Base-by-base conservation (phyloP, 2,113 vertebrate genomes). In the Mustela nigripes region DNA sequence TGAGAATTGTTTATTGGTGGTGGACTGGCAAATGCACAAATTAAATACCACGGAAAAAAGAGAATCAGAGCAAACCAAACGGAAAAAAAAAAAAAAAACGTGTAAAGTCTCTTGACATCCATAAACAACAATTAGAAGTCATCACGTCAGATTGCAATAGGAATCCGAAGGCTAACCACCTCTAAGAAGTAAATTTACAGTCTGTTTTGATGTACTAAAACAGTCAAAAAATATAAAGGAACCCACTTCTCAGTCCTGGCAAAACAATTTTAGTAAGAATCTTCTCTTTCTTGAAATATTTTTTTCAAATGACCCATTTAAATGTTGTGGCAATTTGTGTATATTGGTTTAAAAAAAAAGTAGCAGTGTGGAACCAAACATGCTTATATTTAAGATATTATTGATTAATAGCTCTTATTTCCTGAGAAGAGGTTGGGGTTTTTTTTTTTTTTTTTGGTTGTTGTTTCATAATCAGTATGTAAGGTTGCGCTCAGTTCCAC, bases 241-340 rank as follows among this genome's bases (percentile, higher is more conserved):
- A 86, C 85, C 6, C 18, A 93, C 11, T 91, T 97, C 94, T 97
- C 28, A 71, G 45, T 18, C 71, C 60, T 18, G 42, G 33, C 79
- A 97, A 98, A 93, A 94, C 79, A 9, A 48, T 95, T 98, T 98
- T 91, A 95, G 94, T 94, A 80, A 90, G 67, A 91, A 88, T 97
- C 82, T 63, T 39, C 48, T 6, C 71, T 88, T 56, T 95, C 18
- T 80, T 78, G 24, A 97, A 97, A 93, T 97, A 95, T 96, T 98
- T 96, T 96, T 96, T 94, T 97, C 86, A 96, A 98, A 97, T 95
- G 79, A 93, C 74, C 62, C 45, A 96, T 98, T 98, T 95, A 76
- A 83, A 97, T 93, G 65, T 24, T 36, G 11, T 69, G 60, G 26
- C 33, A 94, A 82, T 85, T 87, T 90, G 21, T 93, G 71, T 42